Evolutionary conservation across 2,113 vertebrate genomes (phyloP).

Genomic region (Miniopterus natalensis): DNA sequence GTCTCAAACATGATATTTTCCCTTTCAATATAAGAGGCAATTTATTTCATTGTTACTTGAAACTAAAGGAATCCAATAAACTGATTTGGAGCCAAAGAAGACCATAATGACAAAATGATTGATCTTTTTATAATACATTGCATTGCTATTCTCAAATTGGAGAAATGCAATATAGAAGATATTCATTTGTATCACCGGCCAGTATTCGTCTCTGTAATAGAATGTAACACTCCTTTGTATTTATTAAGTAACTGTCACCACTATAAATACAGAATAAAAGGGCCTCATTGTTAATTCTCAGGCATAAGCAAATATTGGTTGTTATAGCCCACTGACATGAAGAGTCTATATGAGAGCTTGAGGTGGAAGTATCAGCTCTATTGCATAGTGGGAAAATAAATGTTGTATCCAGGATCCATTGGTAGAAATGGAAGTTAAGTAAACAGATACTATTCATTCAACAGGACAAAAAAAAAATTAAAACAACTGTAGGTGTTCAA

Average conservation of each 20-base stretch:
- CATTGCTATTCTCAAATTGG: constrained; percentile 70
- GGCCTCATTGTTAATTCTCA: constrained; percentile 51
- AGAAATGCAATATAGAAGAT: constrained; percentile 75
- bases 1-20: constrained; percentile 76
- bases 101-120: constrained; percentile 79
- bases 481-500: not conserved
- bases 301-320: constrained; percentile 45
- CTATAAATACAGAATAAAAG: constrained; percentile 72
- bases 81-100: constrained; percentile 75
- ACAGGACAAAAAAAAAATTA: not conserved
- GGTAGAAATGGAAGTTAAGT: not conserved
- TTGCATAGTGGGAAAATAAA: not conserved
- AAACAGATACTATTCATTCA: not conserved
- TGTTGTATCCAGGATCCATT: not conserved
- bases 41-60: constrained; percentile 82
- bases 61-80: constrained; percentile 81
- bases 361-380: not conserved
- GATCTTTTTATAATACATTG: constrained; percentile 76
- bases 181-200: constrained; percentile 60
- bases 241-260: constrained; percentile 77
- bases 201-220: constrained; percentile 72
- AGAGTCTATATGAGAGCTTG: not conserved
- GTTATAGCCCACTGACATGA: not conserved
- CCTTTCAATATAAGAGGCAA: constrained; percentile 76
- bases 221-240: constrained; percentile 71